Conservation (phyloP, 37 sponge, comb jelly and placozoan species). For the Beroe forskalii region DNA sequence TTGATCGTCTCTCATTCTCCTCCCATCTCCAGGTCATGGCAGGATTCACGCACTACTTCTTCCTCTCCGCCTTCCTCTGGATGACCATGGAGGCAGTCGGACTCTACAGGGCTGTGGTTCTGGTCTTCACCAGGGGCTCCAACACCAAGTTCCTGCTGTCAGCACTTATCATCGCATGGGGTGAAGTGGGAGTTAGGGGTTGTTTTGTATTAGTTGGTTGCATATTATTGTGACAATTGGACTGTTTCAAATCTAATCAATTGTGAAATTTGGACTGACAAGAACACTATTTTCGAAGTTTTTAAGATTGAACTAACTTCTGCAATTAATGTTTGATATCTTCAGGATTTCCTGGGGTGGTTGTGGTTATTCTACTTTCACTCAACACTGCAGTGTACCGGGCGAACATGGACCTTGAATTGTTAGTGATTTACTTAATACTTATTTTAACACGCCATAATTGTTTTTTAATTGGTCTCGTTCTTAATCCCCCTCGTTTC, state of each 20-base stretch:
- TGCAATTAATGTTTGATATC: too few species aligned
- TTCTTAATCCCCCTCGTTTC: too few species aligned
- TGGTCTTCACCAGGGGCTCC: slow-evolving; percentile 32
- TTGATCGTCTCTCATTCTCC: too few species aligned
- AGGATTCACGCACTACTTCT: slow-evolving; percentile 61
- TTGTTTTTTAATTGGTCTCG: too few species aligned
- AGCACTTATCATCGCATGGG: slow-evolving; percentile 17
- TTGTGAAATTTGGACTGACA: too few species aligned
- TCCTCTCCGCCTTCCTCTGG: slow-evolving; percentile 49
- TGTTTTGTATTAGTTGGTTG: too few species aligned
- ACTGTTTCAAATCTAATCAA: too few species aligned
- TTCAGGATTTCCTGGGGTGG: slow-evolving; percentile 1
- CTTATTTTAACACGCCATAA: too few species aligned
- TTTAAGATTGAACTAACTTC: too few species aligned
- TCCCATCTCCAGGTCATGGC: slow-evolving; percentile 49
- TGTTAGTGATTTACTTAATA: slow-evolving; percentile 19
- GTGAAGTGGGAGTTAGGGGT: too few species aligned
- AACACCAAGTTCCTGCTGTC: not conserved
- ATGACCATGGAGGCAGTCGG: slow-evolving; percentile 56
- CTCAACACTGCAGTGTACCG: not conserved
- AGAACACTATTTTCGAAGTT: too few species aligned
- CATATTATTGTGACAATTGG: too few species aligned
- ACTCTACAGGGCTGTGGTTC: slow-evolving; percentile 41
- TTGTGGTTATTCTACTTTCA: not conserved
- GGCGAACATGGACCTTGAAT: not conserved